phyloP scores from a whole-genome alignment of 2,797 vertebrate genomes.

The Spondyliosoma cantharus region DNA sequence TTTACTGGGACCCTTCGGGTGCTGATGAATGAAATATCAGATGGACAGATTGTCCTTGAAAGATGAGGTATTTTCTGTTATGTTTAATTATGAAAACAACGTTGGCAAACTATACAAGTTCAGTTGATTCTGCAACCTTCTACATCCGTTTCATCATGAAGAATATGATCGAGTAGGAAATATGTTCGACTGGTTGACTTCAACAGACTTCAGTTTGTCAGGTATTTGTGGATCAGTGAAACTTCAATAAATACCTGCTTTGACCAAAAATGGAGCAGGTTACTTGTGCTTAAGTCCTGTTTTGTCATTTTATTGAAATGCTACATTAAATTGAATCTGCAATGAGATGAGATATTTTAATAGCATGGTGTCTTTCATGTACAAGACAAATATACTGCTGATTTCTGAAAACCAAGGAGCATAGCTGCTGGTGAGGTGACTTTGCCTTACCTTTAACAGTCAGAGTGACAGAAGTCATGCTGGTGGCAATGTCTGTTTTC shows the following conservation, averaged over 20 bases:
- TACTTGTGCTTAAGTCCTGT: neutral
- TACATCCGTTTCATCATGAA: neutral
- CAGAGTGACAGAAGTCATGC: too few species aligned
- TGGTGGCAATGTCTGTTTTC: too few species aligned
- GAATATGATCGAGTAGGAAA: constrained; percentile 2
- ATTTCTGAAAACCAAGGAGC: neutral
- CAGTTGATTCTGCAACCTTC: neutral
- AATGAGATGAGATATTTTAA: neutral
- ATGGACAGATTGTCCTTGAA: neutral
- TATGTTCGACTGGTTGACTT: neutral
- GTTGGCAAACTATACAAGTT: neutral
- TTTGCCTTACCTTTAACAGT: too few species aligned
- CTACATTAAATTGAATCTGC: neutral
- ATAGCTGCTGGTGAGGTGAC: too few species aligned
- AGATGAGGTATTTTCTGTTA: neutral
- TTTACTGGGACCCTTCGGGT: constrained; percentile 5
- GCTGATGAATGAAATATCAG: neutral
- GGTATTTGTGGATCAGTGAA: constrained; percentile 46
- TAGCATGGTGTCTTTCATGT: neutral
- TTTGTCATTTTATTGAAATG: neutral
- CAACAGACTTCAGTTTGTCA: constrained; percentile 34
- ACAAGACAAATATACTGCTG: neutral
- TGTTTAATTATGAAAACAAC: constrained; percentile 13
- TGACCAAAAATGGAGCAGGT: constrained; percentile 19
- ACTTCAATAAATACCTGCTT: constrained; percentile 74